Evolutionary conservation across 2,888 invertebrate species (phyloP), one percentile per base, ranked within the genome.

Genomic region (Hemistola chrysoprasaria): DNA sequence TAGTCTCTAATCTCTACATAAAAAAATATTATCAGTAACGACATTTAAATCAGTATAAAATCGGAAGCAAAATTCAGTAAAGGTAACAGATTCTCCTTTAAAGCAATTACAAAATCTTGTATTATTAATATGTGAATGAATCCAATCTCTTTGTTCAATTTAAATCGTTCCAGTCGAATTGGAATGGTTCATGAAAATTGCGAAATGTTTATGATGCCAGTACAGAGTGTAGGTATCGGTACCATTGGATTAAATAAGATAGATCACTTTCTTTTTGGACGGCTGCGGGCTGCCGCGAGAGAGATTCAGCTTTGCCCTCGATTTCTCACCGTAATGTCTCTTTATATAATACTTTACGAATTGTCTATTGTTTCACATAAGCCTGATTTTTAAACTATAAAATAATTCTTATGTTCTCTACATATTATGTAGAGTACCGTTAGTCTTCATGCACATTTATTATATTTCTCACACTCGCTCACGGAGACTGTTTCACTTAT

Each of bases 241-340:
- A 56, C 61, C 46, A 59, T n/a, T 49, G 64, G 65, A 71, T 74
- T 71, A 73, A 71, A 67, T 69, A 71, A 75, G 66, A 68, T 66
- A 61, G 62, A 71, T 80, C 73, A 73, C 79, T 81, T 81, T 82
- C 80, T 74, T 78, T 80, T 74, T 62, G 64, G 57, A 50, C 62
- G 62, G 63, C 64, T 50, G 37, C 52, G 54, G 42, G 52, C 56
- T 59, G 57, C 54, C 56, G 57, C 57, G 39, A 35, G 44, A 47
- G 57, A 2, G 63, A 69, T 69, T 71, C 67, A 62, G 61, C 54
- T 65, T 61, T 60, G 74, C 68, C 76, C 74, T 72, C 67, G 67
- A 72, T 55, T 55, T 57, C 54, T 54, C 57, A 54, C 56, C 52
- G 43, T 49, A 43, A 39, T 47, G 42, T 45, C 41, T 49, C 41